Conservation (phyloP, 2,797 vertebrate species). For the Nannoperca obscura region DNA sequence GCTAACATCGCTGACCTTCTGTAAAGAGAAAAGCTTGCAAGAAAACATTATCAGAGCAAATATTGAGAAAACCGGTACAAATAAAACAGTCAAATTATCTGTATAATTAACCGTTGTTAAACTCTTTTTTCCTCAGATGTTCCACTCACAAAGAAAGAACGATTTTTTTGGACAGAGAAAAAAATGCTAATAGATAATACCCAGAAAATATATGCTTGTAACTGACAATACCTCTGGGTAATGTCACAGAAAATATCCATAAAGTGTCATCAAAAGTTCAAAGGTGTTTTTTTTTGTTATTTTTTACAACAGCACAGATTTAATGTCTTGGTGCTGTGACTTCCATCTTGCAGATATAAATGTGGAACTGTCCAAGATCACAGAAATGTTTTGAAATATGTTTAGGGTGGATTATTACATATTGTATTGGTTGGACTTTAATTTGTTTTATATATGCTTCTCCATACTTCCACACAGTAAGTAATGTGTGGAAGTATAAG, state of each 20-base stretch:
- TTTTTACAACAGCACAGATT: background rate
- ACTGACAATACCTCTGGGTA: background rate
- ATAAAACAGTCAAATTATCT: slow-evolving; percentile 5
- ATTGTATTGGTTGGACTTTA: background rate
- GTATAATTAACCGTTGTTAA: background rate
- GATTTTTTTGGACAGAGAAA: background rate
- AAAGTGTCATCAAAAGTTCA: background rate
- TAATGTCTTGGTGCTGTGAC: background rate
- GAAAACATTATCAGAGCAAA: background rate
- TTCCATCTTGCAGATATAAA: slow-evolving; percentile 5
- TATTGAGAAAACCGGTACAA: background rate
- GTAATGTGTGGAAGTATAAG: background rate
- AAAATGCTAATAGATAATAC: background rate
- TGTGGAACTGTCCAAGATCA: slow-evolving; percentile 5
- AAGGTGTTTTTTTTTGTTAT: background rate
- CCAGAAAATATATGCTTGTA: background rate
- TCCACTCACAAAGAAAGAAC: background rate
- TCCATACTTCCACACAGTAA: background rate
- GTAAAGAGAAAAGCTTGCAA: slow-evolving; percentile 1
- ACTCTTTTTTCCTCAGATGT: background rate
- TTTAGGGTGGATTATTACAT: background rate
- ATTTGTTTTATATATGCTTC: background rate
- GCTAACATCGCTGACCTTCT: background rate
- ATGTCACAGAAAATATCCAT: background rate
- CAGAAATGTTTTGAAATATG: background rate